A percentile compares a stretch with the other conserved stretches of the same genome.
Evolutionary conservation across 2,113 vertebrate genomes (phyloP).

Genomic region (Bucco capensis): DNA sequence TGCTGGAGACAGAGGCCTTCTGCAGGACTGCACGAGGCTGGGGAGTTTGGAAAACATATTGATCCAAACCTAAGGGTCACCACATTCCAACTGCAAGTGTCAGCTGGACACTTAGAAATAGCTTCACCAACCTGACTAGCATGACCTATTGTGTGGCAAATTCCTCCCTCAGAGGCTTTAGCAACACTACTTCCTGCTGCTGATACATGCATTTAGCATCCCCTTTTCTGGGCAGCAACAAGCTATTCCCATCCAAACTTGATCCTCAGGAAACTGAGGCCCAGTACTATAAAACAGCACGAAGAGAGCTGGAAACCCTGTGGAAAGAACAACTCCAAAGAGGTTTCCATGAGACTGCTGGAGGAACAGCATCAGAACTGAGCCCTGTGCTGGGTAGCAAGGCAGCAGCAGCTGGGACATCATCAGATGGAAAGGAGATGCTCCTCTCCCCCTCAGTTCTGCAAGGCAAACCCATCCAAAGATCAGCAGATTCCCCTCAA

Average conservation of each 20-base stretch:
- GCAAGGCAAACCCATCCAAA: background rate
- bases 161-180: background rate
- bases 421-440: accelerated
- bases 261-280: background rate
- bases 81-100: background rate
- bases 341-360: background rate
- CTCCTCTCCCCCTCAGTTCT: background rate
- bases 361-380: background rate
- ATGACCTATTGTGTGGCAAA: background rate
- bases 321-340: background rate
- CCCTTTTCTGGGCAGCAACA: background rate
- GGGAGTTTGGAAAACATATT: background rate
- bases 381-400: background rate
- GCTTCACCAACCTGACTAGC: background rate
- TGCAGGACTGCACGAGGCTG: constrained; percentile 2
- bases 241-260: background rate
- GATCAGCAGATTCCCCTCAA: background rate
- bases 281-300: background rate
- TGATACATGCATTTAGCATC: background rate
- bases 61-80: constrained; percentile 2
- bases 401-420: background rate
- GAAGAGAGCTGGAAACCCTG: background rate
- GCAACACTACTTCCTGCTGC: background rate
- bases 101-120: constrained; percentile 19
- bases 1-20: background rate